Evolutionary conservation across 2,888 invertebrate genomes (phyloP), one percentile per base, ranked within the genome.

Genomic region (Drosophila meridiana): DNA sequence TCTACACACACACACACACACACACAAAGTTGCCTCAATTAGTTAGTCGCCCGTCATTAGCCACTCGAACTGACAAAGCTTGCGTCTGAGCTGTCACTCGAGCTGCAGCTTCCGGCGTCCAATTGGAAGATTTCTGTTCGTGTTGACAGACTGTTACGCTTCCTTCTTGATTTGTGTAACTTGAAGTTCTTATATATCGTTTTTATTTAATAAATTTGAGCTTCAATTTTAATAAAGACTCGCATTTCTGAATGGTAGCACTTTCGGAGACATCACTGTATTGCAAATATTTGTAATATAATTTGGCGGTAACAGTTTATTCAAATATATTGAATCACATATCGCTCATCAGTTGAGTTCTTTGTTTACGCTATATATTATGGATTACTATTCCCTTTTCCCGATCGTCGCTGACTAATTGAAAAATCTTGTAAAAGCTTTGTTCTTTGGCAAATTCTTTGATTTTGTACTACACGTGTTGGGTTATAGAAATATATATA

Each of bases 1-100:
- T 14, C 36, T 11, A 59, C 52, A 67, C n/a, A 36, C 61, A 64
- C 20, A 59, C 52, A 67, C n/a, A 36, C 61, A 64, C 20, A 59
- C 52, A 67, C n/a, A 36, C 61, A 64, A n/a, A 62, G 50, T 71
- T 71, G 62, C 72, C 78, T 77, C 64, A 76, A 81, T 76, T 76
- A 77, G 61, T 57, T 56, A 59, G 60, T 57, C 43, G 40, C 43
- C 38, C 61, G 55, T 34, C 68, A 62, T 72, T 77, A 72, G 50
- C 57, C 48, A 55, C 53, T 64, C 26, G 59, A 58, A 61, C 52
- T 61, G 7, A 58, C 50, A 34, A 55, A 59, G 36, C 38, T 38
- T 50, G 4, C 30, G 42, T 42, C 32, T 64, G 26, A 64, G 69
- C n/a, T 64, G 40, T 6, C 50, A 50, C 42, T 50, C 26, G 40